These are phyloP conservation scores for Cephus spinipes DNA, from an alignment of 2,888 invertebrate species.

Conservation along the genomic window DNA sequence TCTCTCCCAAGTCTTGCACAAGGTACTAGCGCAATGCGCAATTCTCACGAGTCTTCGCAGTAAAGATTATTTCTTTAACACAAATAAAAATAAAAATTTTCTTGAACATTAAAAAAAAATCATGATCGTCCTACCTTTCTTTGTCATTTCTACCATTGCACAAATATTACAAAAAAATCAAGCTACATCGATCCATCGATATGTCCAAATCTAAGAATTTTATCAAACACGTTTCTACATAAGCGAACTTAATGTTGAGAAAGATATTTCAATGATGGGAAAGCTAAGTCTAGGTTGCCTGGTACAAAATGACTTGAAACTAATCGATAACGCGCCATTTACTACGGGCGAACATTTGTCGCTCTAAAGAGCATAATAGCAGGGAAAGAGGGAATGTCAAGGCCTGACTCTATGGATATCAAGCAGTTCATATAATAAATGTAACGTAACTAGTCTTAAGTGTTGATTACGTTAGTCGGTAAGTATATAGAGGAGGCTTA, in stretches of 20 bases:
- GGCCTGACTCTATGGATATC: neutral
- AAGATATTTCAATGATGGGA: neutral
- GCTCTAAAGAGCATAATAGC: neutral
- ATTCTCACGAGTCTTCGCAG: conserved; percentile 12
- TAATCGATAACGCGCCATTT: conserved; percentile 44
- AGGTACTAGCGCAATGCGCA: conserved; percentile 32
- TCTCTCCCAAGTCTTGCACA: neutral
- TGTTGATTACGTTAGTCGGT: neutral
- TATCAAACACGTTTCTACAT: neutral
- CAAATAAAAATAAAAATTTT: neutral
- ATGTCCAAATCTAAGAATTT: neutral
- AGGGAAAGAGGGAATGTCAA: neutral
- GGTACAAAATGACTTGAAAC: conserved; percentile 13
- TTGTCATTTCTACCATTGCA: neutral
- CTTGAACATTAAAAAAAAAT: neutral
- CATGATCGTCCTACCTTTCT: neutral
- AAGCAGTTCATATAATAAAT: neutral
- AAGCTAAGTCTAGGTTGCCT: neutral
- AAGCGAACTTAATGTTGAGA: neutral
- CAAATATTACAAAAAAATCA: neutral
- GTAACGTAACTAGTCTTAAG: neutral
- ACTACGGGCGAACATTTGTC: conserved; percentile 25
- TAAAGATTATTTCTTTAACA: neutral
- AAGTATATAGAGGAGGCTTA: neutral
- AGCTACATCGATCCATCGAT: neutral